Conservation (phyloP, 1,140 invertebrate species). For the Drosophila punjabiensis region DNA sequence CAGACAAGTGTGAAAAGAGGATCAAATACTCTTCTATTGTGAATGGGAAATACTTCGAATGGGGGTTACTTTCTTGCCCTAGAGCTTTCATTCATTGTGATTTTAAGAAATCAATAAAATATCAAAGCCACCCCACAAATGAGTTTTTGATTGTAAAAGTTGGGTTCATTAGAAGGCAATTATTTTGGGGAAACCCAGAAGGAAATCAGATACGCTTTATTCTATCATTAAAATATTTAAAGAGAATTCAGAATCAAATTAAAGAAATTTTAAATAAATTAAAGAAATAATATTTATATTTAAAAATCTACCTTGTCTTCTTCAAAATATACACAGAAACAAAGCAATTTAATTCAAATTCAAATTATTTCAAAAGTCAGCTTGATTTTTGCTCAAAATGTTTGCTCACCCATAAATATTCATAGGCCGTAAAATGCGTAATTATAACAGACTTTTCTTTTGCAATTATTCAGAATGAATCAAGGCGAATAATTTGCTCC, state of each 20-base stretch:
- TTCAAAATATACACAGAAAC: background rate
- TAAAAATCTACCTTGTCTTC: background rate
- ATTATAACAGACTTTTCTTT: constrained; percentile 8
- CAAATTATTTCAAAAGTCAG: background rate
- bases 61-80: background rate
- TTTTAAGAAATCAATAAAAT: constrained; percentile 12
- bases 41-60: background rate
- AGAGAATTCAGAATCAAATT: background rate
- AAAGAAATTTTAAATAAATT: background rate
- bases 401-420: constrained; percentile 26
- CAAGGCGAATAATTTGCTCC: constrained; percentile 20
- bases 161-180: background rate
- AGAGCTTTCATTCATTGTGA: background rate
- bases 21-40: background rate
- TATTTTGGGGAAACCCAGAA: background rate
- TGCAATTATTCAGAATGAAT: constrained; percentile 27
- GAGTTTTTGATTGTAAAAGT: background rate
- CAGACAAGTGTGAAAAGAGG: constrained; percentile 14
- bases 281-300: background rate
- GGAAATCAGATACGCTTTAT: background rate
- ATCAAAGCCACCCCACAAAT: constrained; percentile 2
- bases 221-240: background rate
- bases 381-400: background rate
- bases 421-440: constrained; percentile 11
- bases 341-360: background rate